Conservation (phyloP, 1,140 invertebrate species). For the Augochlora pura region DNA sequence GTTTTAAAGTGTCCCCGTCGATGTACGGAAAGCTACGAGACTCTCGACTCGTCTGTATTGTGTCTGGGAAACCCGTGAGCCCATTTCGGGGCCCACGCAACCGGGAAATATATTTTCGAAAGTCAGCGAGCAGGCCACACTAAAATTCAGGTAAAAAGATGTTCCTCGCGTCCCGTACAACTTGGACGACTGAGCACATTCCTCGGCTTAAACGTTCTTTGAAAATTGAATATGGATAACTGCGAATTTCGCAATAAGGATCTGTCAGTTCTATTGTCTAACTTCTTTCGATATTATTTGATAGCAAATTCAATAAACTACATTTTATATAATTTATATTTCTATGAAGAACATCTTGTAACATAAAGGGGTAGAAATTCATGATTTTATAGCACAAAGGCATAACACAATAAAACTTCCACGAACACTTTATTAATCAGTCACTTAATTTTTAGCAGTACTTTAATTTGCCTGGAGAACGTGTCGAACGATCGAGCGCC, state of each 20-base stretch:
- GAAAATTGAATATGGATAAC: too few species aligned
- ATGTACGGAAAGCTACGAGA: conserved; percentile 50
- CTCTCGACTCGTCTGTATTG: conserved; percentile 31
- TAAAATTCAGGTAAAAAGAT: neutral
- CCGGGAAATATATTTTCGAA: neutral
- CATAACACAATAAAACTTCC: neutral
- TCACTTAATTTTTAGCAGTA: too few species aligned
- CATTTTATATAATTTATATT: too few species aligned
- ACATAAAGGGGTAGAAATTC: too few species aligned
- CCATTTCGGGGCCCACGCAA: neutral
- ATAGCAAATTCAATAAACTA: too few species aligned
- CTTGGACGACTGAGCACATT: neutral
- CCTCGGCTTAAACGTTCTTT: neutral
- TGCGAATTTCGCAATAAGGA: too few species aligned
- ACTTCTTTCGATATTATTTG: too few species aligned
- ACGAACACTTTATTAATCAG: neutral
- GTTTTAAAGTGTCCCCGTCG: conserved; percentile 60
- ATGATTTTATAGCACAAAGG: neutral
- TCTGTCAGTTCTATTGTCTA: too few species aligned
- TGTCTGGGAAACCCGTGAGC: conserved; percentile 7
- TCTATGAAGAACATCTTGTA: too few species aligned
- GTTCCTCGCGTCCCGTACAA: neutral
- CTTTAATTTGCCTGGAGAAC: too few species aligned
- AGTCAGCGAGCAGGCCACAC: neutral
- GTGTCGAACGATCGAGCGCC: too few species aligned